Evolutionary conservation across 2,113 vertebrate species (phyloP), one percentile per base, ranked within the genome.

Genomic region (Pituophis catenifer): DNA sequence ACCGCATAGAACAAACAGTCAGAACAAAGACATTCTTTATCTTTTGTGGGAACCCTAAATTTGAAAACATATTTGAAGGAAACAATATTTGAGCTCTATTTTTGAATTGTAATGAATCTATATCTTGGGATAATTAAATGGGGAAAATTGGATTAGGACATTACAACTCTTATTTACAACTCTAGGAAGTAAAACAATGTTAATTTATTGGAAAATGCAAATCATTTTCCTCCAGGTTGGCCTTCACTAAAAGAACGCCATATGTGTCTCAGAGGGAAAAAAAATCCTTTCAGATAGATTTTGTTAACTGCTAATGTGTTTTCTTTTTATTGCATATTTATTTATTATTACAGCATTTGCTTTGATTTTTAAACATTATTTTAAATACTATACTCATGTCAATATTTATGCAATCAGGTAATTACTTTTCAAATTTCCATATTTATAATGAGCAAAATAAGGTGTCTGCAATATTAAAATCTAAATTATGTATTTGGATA

Each of bases 1-100:
- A 96, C 96, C 96, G 96, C 97, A 97, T 95, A 97, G 98, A 98
- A 50, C 48, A 50, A 97, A 98, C 97, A 98, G 97, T 98, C 97
- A 98, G 97, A 98, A 98, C 97, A 98, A 98, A 98, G 96, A 94
- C 92, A 96, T 96, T 96, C 93, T 94, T 94, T 95, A 92, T 94
- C 95, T 96, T 93, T 95, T 94, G 92, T 19, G 7, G 93, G 96
- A 94, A 94, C 97, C 95, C 91, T 90, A 93, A 57, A 92, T 97
- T 96, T 96, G 93, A 95, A 97, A 97, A 97, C 94, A 91, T 95
- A 96, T 90, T 91, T 95, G 88, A 50, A 94, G 53, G 92, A 5
- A 9, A 95, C 93, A 94, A 94, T 33, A 93, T 24, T 94, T 95
- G 93, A 86, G 93, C 94, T 96, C 93, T 93, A 94, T 95, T 92